These are phyloP conservation scores for Nymphalis c-album DNA, from an alignment of 2,888 invertebrate genomes.

Conservation along the genomic window DNA sequence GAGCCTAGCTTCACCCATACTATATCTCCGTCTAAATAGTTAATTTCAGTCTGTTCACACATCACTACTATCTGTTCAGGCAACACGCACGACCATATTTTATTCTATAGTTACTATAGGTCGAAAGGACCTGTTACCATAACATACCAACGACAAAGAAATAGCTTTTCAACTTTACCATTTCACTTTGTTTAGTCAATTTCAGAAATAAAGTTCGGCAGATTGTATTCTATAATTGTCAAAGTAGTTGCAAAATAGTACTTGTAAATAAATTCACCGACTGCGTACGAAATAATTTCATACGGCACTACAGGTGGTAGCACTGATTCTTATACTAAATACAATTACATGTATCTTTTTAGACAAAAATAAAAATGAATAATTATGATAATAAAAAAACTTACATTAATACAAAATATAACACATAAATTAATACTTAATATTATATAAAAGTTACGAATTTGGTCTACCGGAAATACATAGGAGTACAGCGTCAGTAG, in stretches of 20 bases:
- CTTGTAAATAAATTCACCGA: slow-evolving; percentile 79
- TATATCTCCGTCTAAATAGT: slow-evolving; percentile 87
- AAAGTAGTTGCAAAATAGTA: slow-evolving; percentile 77
- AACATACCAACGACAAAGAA: slow-evolving; percentile 47
- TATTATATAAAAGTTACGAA: slow-evolving; percentile 38
- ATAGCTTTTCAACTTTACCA: slow-evolving; percentile 43
- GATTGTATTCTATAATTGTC: slow-evolving; percentile 62
- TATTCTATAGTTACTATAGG: slow-evolving; percentile 55
- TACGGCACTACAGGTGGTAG: slow-evolving; percentile 58
- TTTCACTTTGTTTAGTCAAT: slow-evolving; percentile 44
- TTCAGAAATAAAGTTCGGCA: slow-evolving; percentile 44
- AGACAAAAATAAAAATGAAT: neutral
- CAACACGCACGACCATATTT: slow-evolving; percentile 78
- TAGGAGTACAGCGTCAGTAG: slow-evolving; percentile 72
- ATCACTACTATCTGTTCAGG: slow-evolving; percentile 78
- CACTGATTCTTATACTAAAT: slow-evolving; percentile 48
- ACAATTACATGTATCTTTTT: neutral
- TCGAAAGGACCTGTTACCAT: slow-evolving; percentile 64
- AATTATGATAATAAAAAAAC: neutral
- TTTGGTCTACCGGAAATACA: slow-evolving; percentile 53
- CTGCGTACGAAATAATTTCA: slow-evolving; percentile 76
- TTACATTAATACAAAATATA: neutral
- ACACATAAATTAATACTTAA: neutral
- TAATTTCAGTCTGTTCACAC: slow-evolving; percentile 86
- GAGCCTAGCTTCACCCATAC: slow-evolving; percentile 92